Evolutionary conservation across 2,888 invertebrate genomes (phyloP), one percentile per base, ranked within the genome.

Genomic region (Tetrapedia diversipes): DNA sequence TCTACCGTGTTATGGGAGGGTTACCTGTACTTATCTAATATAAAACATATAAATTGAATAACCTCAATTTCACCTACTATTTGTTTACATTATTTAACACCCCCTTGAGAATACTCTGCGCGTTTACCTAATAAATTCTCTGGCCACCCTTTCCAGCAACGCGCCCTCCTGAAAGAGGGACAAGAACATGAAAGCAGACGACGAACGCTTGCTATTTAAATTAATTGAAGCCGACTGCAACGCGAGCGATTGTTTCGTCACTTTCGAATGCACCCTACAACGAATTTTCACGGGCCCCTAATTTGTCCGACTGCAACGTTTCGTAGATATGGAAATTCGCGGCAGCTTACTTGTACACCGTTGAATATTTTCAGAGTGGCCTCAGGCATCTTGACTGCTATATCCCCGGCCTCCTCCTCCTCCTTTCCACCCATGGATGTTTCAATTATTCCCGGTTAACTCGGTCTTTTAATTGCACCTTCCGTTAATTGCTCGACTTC

Each of bases 341-440:
- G 19, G 29, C 11, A 16, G 54, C 87, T 77, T 79, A 87, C 87
- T 87, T 87, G 86, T 74, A 86, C 86, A 69, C 81, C 79, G 79
- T 81, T 81, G 85, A 86, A 87, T 81, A 86, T 86, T 82, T 83
- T 84, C 64, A 86, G 81, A 74, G 83, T 82, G 76, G 86, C 81
- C 79, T 87, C 83, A 74, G 85, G 86, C 87, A 86, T 87, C 74
- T 81, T 86, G 84, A 80, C 71, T 60, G 53, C 74, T 63, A 45
- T 45, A 51, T 63, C 73, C 71, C 65, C 80, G 10, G 63, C 19
- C 41, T 59, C 61, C 41, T 71, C 64, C 54, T 65, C 70, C 65
- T 74, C 71, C 72, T 71, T 77, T 63, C 65, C 64, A 8, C 47
- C 77, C 64, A 64, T 64, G 24, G 54, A 59, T 65, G 60, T 67